Conservation (phyloP, 2,113 vertebrate genomes). For the Vulpes lagopus region DNA sequence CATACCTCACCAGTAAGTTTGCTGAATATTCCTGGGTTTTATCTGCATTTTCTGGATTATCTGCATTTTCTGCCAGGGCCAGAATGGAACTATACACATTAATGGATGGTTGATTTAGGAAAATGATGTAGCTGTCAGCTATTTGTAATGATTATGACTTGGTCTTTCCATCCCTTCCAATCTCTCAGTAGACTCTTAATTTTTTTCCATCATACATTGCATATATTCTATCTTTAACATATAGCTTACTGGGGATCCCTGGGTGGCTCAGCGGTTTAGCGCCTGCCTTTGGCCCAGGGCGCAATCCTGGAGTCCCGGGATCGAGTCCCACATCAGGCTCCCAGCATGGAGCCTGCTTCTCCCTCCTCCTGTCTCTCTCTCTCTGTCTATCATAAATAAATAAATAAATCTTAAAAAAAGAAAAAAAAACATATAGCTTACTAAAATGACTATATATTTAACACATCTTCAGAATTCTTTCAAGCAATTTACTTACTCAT, state of each 20-base stretch:
- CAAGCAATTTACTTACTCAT: not conserved
- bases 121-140: not conserved
- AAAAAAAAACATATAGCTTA: not conserved
- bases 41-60: not conserved
- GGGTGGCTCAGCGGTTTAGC: too few species aligned
- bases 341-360: too few species aligned
- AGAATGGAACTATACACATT: not conserved
- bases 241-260: not conserved
- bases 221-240: conserved; percentile 29
- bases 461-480: not conserved
- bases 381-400: too few species aligned
- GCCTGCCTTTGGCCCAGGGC: too few species aligned
- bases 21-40: not conserved
- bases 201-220: conserved; percentile 3
- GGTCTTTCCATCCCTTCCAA: not conserved
- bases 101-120: not conserved
- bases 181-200: not conserved
- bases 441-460: not conserved
- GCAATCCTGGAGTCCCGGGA: too few species aligned
- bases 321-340: too few species aligned
- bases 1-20: not conserved
- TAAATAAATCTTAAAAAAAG: too few species aligned
- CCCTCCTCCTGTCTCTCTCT: too few species aligned
- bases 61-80: not conserved
- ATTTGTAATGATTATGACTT: conserved; percentile 2